These are phyloP conservation scores for Sinonovacula constricta DNA, from an alignment of 1,140 invertebrate species.

Conservation along the genomic window DNA sequence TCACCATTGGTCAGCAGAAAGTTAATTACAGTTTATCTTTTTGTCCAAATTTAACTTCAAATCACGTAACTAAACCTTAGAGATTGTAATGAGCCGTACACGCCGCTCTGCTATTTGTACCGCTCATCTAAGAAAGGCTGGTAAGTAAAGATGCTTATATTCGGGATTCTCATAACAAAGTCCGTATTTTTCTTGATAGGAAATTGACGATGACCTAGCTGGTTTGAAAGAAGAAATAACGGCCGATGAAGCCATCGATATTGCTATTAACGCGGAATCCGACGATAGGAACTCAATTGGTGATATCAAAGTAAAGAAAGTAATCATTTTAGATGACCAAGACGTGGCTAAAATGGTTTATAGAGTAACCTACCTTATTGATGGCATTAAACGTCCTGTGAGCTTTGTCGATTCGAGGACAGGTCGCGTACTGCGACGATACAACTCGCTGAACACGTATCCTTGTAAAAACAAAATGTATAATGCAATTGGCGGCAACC, in stretches of 20 bases:
- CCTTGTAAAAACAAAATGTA: slow-evolving; percentile 27
- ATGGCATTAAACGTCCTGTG: slow-evolving; percentile 42
- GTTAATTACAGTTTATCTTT: too few species aligned
- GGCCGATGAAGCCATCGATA: slow-evolving; percentile 10
- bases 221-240: slow-evolving; percentile 5
- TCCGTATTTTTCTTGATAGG: too few species aligned
- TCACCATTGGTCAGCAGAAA: too few species aligned
- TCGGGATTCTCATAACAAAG: too few species aligned
- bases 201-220: slow-evolving; percentile 39
- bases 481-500: slow-evolving; percentile 57
- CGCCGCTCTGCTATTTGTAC: too few species aligned
- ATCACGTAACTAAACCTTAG: too few species aligned
- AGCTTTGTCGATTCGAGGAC: slow-evolving; percentile 54
- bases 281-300: background rate
- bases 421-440: slow-evolving; percentile 38
- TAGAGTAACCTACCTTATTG: slow-evolving; percentile 45
- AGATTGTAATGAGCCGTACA: too few species aligned
- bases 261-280: slow-evolving; percentile 14
- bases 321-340: slow-evolving; percentile 28
- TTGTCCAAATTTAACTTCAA: too few species aligned
- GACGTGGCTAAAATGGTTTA: slow-evolving; percentile 22
- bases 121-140: too few species aligned
- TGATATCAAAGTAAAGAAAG: too few species aligned
- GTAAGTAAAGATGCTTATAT: too few species aligned
- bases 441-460: slow-evolving; percentile 47